Conservation (phyloP, 2,888 invertebrate species). For the Sminthurides aquaticus region DNA sequence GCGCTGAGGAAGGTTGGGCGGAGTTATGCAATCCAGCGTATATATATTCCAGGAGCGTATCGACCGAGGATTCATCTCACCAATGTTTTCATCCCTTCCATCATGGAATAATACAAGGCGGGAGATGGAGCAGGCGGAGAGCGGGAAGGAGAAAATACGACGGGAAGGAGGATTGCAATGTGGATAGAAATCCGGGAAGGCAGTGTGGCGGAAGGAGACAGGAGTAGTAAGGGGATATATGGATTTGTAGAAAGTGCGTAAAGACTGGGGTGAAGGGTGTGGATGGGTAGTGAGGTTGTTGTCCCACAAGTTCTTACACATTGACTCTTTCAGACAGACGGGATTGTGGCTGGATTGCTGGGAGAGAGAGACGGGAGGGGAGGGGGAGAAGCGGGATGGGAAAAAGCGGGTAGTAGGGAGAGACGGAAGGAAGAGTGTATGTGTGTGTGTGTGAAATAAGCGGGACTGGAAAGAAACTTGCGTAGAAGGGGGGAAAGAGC, state of each 20-base stretch:
- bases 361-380: too few species aligned
- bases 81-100: too few species aligned
- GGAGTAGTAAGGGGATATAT: neutral
- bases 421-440: neutral
- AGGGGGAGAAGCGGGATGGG: neutral
- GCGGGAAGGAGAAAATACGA: neutral
- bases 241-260: neutral
- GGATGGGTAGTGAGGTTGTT: neutral
- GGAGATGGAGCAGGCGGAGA: neutral
- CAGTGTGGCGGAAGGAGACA: neutral
- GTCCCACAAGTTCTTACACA: neutral
- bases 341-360: too few species aligned
- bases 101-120: too few species aligned
- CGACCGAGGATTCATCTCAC: too few species aligned
- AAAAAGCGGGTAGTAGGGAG: neutral
- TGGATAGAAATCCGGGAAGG: neutral
- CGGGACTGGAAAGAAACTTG: slow-evolving; percentile 14
- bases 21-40: too few species aligned
- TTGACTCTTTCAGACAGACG: too few species aligned
- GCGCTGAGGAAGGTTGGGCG: too few species aligned
- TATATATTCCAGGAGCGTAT: too few species aligned
- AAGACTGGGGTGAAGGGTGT: neutral
- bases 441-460: neutral
- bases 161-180: neutral
- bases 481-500: slow-evolving; percentile 14